Conservation (phyloP, 2,113 vertebrate genomes). For the Penelope pileata region DNA sequence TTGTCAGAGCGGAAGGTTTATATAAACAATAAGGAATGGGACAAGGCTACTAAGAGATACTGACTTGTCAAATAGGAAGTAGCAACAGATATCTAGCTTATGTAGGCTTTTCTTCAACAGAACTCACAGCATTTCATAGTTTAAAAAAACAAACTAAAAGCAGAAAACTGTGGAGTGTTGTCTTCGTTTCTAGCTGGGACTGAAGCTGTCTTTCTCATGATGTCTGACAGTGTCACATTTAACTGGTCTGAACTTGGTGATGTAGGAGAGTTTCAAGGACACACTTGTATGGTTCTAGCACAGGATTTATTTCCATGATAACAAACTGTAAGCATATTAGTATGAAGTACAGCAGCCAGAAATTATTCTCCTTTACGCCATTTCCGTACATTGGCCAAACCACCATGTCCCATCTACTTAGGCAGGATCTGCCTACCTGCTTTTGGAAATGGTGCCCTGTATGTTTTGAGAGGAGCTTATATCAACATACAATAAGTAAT, state of each 20-base stretch:
- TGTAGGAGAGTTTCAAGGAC: neutral
- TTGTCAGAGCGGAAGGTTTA: neutral
- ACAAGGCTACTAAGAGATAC: neutral
- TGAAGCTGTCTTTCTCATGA: too few species aligned
- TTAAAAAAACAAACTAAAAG: neutral
- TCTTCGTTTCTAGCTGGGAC: too few species aligned
- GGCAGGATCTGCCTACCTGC: neutral
- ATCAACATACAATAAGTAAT: neutral
- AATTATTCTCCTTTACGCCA: neutral
- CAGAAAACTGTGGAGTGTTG: neutral
- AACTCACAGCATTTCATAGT: neutral
- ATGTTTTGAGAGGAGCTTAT: neutral
- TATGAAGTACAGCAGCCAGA: neutral
- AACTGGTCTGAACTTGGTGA: neutral
- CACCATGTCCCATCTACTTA: neutral
- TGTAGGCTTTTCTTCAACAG: neutral
- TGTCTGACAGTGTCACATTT: neutral
- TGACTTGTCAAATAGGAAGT: neutral
- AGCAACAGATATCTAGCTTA: neutral
- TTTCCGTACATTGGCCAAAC: neutral
- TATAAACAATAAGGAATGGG: neutral
- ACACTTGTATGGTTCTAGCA: neutral
- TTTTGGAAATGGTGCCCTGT: neutral
- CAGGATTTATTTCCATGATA: neutral
- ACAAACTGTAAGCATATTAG: neutral